These are phyloP conservation scores for Coilia nasus DNA, from an alignment of 2,797 vertebrate genomes.

Conservation along the genomic window DNA sequence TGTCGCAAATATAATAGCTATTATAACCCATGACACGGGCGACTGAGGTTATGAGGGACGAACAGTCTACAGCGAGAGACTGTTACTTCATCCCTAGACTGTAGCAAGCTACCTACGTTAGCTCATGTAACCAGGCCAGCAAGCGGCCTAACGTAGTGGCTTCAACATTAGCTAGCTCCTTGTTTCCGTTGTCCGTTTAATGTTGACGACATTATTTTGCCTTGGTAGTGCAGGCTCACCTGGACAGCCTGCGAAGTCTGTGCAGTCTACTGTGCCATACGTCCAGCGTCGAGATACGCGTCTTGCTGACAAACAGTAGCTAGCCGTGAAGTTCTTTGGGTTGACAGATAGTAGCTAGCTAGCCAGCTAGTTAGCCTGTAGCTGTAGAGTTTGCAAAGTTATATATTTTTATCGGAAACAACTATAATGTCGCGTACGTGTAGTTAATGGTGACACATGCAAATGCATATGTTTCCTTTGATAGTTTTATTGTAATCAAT, in stretches of 20 bases:
- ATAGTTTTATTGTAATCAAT: background rate
- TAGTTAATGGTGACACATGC: background rate
- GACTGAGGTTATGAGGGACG: slow-evolving; percentile 57
- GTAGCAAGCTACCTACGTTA: slow-evolving; percentile 43
- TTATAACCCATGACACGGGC: slow-evolving; percentile 60
- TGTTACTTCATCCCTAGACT: slow-evolving; percentile 60
- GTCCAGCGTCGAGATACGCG: slow-evolving; percentile 3
- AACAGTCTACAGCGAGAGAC: slow-evolving; percentile 66
- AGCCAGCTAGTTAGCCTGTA: slow-evolving; percentile 46
- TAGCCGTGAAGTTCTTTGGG: slow-evolving; percentile 38
- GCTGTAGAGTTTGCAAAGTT: slow-evolving; percentile 33
- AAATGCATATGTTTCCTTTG: background rate
- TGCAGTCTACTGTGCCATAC: background rate
- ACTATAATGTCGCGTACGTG: background rate
- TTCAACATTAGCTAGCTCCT: background rate
- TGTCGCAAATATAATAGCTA: slow-evolving; percentile 52
- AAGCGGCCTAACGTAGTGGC: slow-evolving; percentile 48
- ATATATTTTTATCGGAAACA: background rate
- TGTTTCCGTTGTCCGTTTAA: background rate
- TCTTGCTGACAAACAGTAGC: slow-evolving; percentile 32
- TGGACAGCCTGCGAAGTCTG: background rate
- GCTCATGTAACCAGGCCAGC: slow-evolving; percentile 55
- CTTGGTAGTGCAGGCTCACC: background rate
- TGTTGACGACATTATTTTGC: background rate
- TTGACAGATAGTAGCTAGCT: slow-evolving; percentile 41